phyloP scores from a whole-genome alignment of 2,797 vertebrate species.

The Gadopsis bispinosus region DNA sequence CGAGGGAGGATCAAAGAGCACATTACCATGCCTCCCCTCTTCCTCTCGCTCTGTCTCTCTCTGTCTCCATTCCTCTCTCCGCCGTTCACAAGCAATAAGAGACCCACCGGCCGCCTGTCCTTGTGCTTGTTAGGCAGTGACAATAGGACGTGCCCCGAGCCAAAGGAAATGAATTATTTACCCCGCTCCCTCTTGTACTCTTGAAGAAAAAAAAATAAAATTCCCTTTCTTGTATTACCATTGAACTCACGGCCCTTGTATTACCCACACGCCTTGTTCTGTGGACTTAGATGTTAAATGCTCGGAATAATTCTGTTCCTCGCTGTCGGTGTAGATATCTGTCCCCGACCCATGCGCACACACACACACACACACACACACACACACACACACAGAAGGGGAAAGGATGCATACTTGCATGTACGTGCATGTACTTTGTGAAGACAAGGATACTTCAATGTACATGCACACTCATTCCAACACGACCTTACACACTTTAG shows the following conservation, averaged over 20 bases:
- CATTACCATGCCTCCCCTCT: constrained; percentile 83
- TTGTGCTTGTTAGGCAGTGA: constrained; percentile 85
- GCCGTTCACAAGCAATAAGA: constrained; percentile 81
- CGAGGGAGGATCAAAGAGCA: constrained; percentile 86
- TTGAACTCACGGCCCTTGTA: constrained; percentile 74
- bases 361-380: constrained; percentile 9
- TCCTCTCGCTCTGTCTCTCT: constrained; percentile 57
- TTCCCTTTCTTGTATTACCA: constrained; percentile 78
- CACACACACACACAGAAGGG: constrained; percentile 16
- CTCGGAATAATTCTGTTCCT: constrained; percentile 77
- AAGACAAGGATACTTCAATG: constrained; percentile 21
- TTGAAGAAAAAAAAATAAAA: constrained; percentile 71
- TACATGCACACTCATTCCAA: constrained; percentile 29
- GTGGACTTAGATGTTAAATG: constrained; percentile 80
- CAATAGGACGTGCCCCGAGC: constrained; percentile 85
- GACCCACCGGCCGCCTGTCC: constrained; percentile 76
- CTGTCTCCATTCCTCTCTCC: constrained; percentile 62
- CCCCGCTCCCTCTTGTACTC: constrained; percentile 77
- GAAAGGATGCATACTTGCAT: constrained; percentile 41
- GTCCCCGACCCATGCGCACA: constrained; percentile 47
- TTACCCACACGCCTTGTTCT: constrained; percentile 73
- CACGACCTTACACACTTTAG: constrained; percentile 9
- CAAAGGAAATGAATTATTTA: constrained; percentile 88
- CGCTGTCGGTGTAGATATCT: constrained; percentile 72
- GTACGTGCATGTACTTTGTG: constrained; percentile 16